Conservation (phyloP, 2,888 invertebrate genomes). For the Coecobrya sp. region DNA sequence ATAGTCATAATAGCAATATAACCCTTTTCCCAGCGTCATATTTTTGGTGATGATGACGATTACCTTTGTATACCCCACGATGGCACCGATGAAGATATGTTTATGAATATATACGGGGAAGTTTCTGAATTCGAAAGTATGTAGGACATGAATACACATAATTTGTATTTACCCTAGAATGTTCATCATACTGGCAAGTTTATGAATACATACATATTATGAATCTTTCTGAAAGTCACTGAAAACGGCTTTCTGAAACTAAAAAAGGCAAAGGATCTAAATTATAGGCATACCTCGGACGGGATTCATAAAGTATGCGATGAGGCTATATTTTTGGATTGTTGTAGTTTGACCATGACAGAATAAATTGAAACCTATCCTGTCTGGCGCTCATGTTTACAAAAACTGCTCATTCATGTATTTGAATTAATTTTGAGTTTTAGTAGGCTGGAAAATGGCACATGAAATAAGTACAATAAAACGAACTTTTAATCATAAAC, state of each 20-base stretch:
- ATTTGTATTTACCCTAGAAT: not conserved
- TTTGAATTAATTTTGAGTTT: not conserved
- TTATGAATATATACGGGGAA: too few species aligned
- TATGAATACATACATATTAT: too few species aligned
- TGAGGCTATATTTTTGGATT: not conserved
- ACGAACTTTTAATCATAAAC: not conserved
- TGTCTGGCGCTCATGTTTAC: too few species aligned
- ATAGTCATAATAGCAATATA: slow-evolving; percentile 19
- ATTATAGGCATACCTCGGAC: too few species aligned
- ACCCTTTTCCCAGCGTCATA: not conserved
- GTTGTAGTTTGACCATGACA: slow-evolving; percentile 14
- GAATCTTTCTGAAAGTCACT: too few species aligned
- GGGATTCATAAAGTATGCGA: not conserved
- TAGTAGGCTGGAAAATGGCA: too few species aligned
- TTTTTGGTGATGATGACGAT: slow-evolving; percentile 42
- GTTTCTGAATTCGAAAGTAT: not conserved
- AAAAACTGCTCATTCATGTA: slow-evolving; percentile 1
- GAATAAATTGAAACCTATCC: not conserved
- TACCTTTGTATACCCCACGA: slow-evolving; percentile 27
- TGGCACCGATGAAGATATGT: not conserved
- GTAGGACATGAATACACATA: not conserved
- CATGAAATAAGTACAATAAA: too few species aligned
- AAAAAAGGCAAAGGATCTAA: too few species aligned
- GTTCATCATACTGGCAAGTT: too few species aligned
- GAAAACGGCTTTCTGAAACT: too few species aligned